Evolutionary conservation across 2,113 vertebrate species (phyloP), one percentile per base, ranked within the genome.

Genomic region (Cathartes aura): DNA sequence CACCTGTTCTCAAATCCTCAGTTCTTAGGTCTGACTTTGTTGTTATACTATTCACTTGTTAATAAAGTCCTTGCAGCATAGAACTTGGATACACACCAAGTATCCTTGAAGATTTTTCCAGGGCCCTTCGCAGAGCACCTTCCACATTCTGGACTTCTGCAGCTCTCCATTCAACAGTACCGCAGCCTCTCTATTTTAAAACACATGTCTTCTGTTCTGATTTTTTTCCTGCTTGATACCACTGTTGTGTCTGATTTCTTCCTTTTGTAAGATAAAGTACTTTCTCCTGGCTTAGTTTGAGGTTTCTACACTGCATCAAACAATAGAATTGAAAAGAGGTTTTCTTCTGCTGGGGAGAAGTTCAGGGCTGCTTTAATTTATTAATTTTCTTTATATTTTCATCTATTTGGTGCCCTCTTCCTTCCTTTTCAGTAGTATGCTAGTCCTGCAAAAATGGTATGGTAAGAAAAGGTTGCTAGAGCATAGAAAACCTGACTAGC

Each of bases 401-500:
- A 23, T 18, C 18, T 58, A 3, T 71, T 85, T 52, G 5, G 2
- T 88, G 10, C 4, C 16, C 8, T 23, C 22, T 55, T 82, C 23
- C 18, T 73, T 56, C 27, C 19, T 38, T n/a, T 45, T n/a, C 40
- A 36, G 45, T 6, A 24, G 18, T 6, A 11, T 29, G 36, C 38
- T n/a, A 18, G 19, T 38, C 32, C 67, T 72, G 62, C 48, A 88
- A 17, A 70, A 2, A 2, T 7, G 36, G 2, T 5, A 6, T 8
- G 24, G 11, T 27, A 43, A 29, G 70, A 7, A 26, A 38, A 50
- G 7, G 30, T 47, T 8, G 23, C 9, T 15, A 3, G 8, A 32
- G 9, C 4, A 0, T 2, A 14, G 45, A 11, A 32, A 42, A 5
- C 5, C 40, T 10, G 32, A 6, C 7, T 8, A 5, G 22, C 14